A percentile compares a stretch with the other conserved stretches of the same genome.
Conservation (phyloP, 2,888 invertebrate species). For the Scaptomyza flava region DNA sequence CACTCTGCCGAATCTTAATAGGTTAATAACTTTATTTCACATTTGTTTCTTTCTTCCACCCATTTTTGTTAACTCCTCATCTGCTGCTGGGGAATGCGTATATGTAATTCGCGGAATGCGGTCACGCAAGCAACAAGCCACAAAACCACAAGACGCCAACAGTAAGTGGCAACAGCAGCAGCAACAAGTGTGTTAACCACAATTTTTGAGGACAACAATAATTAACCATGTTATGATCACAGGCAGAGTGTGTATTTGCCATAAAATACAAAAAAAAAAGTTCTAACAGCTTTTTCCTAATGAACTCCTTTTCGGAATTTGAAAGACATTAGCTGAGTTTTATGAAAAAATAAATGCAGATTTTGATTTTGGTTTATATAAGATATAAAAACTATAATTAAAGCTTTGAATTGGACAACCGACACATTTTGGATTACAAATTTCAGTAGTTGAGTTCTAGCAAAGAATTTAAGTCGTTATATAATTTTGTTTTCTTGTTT, state of each 20-base stretch:
- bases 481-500: too few species aligned
- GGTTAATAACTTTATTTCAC: conserved; percentile 57
- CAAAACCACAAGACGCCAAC: conserved; percentile 3
- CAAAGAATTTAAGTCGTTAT: too few species aligned
- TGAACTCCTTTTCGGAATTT: not conserved
- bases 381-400: too few species aligned
- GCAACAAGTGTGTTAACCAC: conserved; percentile 26
- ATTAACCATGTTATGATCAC: conserved; percentile 16
- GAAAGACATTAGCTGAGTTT: not conserved
- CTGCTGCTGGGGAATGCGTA: conserved; percentile 24
- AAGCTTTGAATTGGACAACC: too few species aligned
- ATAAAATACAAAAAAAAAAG: not conserved
- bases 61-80: conserved; percentile 8
- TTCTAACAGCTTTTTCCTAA: conserved; percentile 5
- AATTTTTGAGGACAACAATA: conserved; percentile 28
- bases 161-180: conserved; percentile 20
- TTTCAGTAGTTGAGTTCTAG: too few species aligned
- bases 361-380: too few species aligned
- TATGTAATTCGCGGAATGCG: conserved; percentile 57
- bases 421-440: too few species aligned
- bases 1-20: conserved; percentile 48
- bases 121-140: conserved; percentile 32
- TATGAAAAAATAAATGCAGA: too few species aligned
- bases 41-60: conserved; percentile 9
- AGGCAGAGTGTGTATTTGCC: not conserved